Conservation (phyloP, 2,888 invertebrate species). For the Drosophila tripunctata region DNA sequence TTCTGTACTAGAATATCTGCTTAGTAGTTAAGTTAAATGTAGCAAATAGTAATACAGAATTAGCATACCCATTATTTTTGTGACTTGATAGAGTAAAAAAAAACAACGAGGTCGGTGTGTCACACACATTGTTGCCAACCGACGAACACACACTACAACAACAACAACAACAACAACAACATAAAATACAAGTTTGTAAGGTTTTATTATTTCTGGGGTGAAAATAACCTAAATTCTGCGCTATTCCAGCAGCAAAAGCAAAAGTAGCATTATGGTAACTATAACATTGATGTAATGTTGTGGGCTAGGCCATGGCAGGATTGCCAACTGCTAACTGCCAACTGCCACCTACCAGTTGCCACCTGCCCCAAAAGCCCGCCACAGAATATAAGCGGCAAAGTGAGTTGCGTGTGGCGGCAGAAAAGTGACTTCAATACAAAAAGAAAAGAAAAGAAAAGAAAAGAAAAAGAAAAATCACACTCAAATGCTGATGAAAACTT, state of each 20-base stretch:
- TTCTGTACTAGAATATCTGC: too few species aligned
- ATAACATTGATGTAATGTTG: constrained; percentile 19
- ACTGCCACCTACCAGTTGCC: too few species aligned
- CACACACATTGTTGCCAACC: constrained; percentile 50
- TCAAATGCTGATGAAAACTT: constrained; percentile 63
- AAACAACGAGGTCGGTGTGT: constrained; percentile 14
- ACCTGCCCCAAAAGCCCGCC: constrained; percentile 30
- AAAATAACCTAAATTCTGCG: constrained; percentile 49
- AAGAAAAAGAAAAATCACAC: too few species aligned
- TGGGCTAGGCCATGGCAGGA: constrained; percentile 24
- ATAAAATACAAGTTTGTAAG: constrained; percentile 35
- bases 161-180: too few species aligned
- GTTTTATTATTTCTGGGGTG: constrained; percentile 42
- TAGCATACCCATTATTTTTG: neutral
- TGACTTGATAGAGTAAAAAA: neutral
- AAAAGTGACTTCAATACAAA: constrained; percentile 72
- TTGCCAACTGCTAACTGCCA: too few species aligned
- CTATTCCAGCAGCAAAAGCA: constrained; percentile 35
- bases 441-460: too few species aligned
- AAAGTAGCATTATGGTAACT: constrained; percentile 25
- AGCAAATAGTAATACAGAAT: too few species aligned
- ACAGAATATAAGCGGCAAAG: constrained; percentile 41
- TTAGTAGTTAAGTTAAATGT: too few species aligned
- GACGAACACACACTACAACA: too few species aligned
- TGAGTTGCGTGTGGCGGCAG: constrained; percentile 67